phyloP scores from a whole-genome alignment of 2,797 vertebrate species.

The Hypotaenidia philippensis region DNA sequence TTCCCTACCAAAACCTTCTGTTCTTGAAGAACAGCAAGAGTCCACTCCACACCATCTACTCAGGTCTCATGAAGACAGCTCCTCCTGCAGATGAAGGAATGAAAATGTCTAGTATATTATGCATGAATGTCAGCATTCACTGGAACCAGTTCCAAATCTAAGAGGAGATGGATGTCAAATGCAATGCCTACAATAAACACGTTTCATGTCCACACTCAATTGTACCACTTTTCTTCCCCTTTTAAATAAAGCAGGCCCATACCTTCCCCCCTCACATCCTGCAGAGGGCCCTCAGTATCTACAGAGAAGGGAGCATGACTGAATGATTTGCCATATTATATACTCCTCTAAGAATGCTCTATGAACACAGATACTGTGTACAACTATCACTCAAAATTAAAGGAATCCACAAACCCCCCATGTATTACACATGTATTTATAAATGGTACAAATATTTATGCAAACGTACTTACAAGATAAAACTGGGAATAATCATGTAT shows the following conservation, averaged over 20 bases:
- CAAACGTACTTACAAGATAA: conserved; percentile 11
- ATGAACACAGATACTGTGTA: not conserved
- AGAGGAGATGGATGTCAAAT: not conserved
- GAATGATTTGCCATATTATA: not conserved
- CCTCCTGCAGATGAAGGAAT: not conserved
- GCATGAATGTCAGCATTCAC: not conserved
- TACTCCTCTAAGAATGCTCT: not conserved
- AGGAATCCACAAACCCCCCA: not conserved
- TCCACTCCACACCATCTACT: not conserved
- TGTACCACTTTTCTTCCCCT: not conserved
- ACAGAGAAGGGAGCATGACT: not conserved
- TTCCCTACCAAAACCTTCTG: not conserved
- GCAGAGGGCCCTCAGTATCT: not conserved
- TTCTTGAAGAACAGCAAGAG: not conserved
- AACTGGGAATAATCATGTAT: not conserved
- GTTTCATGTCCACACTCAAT: not conserved
- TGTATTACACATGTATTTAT: not conserved
- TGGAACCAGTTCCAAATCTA: not conserved
- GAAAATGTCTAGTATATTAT: not conserved
- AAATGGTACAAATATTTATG: conserved; percentile 22
- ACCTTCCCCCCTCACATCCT: not conserved
- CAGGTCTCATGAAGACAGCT: not conserved
- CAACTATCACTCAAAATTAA: not conserved
- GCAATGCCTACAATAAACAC: not conserved
- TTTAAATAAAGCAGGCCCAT: not conserved